Base-by-base conservation (phyloP, 2,797 vertebrate species). In the Argyrosomus regius region DNA sequence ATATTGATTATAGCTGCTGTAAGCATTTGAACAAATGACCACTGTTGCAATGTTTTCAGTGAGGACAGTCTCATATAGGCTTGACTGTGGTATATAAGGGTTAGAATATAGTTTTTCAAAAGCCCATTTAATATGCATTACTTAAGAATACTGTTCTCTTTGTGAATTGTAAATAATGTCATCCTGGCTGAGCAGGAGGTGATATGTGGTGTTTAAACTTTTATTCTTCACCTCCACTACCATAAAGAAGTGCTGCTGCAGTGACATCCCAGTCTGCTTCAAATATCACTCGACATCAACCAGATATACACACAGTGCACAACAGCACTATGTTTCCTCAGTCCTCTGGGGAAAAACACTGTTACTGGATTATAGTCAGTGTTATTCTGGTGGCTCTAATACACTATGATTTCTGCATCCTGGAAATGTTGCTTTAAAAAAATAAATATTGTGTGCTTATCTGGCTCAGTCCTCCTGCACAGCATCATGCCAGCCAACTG, bases 401-500 rank as follows among this genome's bases (percentile, higher is more conserved):
- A 20, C 50, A 59, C 35, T 63, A 11, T 53, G 49, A 63, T 35
- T 49, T 45, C 22, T 71, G 31, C 45, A 53, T 72, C 66, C 64
- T 72, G 58, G 64, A 81, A 65, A 76, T 26, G 20, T 59, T 20
- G 57, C 56, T 75, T 35, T 60, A 46, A 18, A 64, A 22, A 52
- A 24, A 53, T 1, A 50, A 41, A 66, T n/a, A 63, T 59, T 79
- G 52, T 74, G 61, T 78, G 61, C 56, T 84, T 75, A 71, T 85
- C 56, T 59, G 57, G 67, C 80, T 78, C 62, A 14, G 52, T 65
- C 41, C 43, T 69, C 45, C 62, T 77, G 56, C 72, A 35, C 78
- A 50, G 67, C 54, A 69, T 41, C 70, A 22, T 35, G 71, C 46
- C 31, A 28, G 22, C 81, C 74, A 83, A 83, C 84, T 81, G 84